Base-by-base conservation (phyloP, 2,888 invertebrate genomes). In the Drosophila diplacantha region DNA sequence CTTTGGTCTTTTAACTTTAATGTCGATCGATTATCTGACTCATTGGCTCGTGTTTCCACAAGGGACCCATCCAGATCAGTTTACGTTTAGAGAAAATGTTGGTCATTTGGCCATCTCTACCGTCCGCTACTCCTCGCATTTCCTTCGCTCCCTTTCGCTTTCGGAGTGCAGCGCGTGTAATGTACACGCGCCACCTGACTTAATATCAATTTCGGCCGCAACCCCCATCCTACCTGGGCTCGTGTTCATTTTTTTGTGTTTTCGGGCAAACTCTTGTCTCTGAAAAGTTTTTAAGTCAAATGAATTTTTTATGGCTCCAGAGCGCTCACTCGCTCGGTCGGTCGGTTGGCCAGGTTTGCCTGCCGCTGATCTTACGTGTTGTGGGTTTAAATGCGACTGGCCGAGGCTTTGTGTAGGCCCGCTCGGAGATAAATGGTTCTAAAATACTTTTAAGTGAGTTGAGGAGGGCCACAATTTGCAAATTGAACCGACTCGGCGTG, bases 161-260 rank as follows among this genome's bases (percentile, higher is more conserved):
- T 73, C 73, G 57, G 61, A 64, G 72, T 69, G 74, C 73, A 75
- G 56, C 72, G 83, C 81, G 79, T 79, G 83, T 83, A 81, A 79
- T 79, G 81, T 79, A 83, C 79, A 80, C 79, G 83, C 79, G 83
- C 79, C 83, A 74, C 72, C 83, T 83, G 81, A 79, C 83, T 79
- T 79, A 81, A 81, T 81, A 79, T 83, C 81, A 81, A 83, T 81
- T 79, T 81, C 66, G 46, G 47, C 52, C 47, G 43, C 51, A 59
- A 49, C 41, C 51, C 44, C 34, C 41, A 5, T 24, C 24, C 49
- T 47, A 41, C 57, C 50, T 39, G 39, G 29, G 35, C 49, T 49
- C 51, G 16, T 34, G 47, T 65, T 43, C 35, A 43, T 43, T 59
- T 55, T 46, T 43, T 3, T 51, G 20, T 46, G n/a, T 37, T 31